These are phyloP conservation scores for Amblyraja radiata DNA, from an alignment of 2,797 vertebrate species.

Conservation along the genomic window DNA sequence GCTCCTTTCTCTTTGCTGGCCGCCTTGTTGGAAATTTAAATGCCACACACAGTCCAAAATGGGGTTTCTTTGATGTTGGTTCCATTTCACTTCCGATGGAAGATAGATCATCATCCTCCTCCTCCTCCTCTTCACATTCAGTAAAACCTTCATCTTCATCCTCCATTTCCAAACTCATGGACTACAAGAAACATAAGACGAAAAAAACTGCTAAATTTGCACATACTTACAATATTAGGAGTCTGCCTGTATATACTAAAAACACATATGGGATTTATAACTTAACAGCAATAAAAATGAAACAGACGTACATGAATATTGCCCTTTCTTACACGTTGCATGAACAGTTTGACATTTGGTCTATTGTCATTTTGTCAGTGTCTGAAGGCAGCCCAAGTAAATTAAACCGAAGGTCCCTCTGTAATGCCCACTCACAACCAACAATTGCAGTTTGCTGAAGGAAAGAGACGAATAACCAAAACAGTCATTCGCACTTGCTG, in stretches of 20 bases:
- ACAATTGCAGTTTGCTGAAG: too few species aligned
- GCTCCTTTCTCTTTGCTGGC: slow-evolving; percentile 42
- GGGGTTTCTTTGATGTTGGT: slow-evolving; percentile 56
- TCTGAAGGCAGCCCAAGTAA: not conserved
- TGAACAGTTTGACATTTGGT: not conserved
- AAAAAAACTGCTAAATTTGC: not conserved
- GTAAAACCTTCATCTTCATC: slow-evolving; percentile 58
- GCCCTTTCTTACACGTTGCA: not conserved
- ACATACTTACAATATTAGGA: not conserved
- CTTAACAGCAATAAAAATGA: not conserved
- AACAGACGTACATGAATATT: not conserved
- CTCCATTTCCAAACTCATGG: slow-evolving; percentile 52
- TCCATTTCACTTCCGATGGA: slow-evolving; percentile 61
- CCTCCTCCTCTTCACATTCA: slow-evolving; percentile 52
- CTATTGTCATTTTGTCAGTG: not conserved
- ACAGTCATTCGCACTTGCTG: not conserved
- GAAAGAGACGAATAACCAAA: not conserved
- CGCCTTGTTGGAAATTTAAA: slow-evolving; percentile 82
- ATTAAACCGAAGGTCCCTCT: not conserved
- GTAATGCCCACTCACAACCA: not conserved
- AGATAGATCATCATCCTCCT: slow-evolving; percentile 50
- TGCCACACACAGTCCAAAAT: slow-evolving; percentile 74
- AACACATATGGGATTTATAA: not conserved
- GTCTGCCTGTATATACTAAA: not conserved
- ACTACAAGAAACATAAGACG: slow-evolving; percentile 48